Evolutionary conservation across 2,113 vertebrate species (phyloP), one percentile per base, ranked within the genome.

Genomic region (Boleophthalmus pectinirostris): DNA sequence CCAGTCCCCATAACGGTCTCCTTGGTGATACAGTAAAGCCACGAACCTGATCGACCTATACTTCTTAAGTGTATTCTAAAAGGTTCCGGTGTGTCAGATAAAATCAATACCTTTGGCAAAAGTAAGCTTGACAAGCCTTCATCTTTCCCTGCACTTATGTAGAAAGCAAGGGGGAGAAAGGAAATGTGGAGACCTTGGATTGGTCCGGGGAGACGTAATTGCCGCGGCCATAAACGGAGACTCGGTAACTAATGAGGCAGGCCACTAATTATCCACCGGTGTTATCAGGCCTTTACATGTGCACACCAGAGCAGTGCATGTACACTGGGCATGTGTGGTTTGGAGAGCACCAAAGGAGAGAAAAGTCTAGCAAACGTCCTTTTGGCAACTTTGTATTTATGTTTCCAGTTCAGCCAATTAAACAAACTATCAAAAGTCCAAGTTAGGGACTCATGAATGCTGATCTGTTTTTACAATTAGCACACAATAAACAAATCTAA

Each of bases 251-350:
- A 91, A 88, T 89, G 90, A 91, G 78, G 80, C 82, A 72, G 83
- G 85, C 69, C 82, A 73, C 88, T 82, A 90, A 91, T 91, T 91
- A 90, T 84, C 80, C 72, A 54, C 45, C 15, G 68, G 81, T 88
- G 86, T 87, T 80, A 82, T 23, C 84, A 80, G 81, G 81, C 87
- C 82, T 78, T 84, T 85, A 66, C 73, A 74, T 43, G 33, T 64
- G 9, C 11, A 9, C 33, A n/a, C 61, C 11, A 35, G 33, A 9
- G 61, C 61, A 3, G 80, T 49, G 77, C 74, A 58, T 71, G 47
- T 24, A 25, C 29, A 16, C 49, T 49, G 18, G 69, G 65, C 53
- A 61, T 75, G 77, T 72, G 77, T 67, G 65, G 53, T 49, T 35
- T 24, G 33, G 56, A 29, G 61, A 11, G 29, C 2, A 64, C 29